Percentiles rank a stretch among this genome's conserved stretches.
Evolutionary conservation across 2,797 vertebrate species (phyloP).

Genomic region (Lagothrix lagotricha): DNA sequence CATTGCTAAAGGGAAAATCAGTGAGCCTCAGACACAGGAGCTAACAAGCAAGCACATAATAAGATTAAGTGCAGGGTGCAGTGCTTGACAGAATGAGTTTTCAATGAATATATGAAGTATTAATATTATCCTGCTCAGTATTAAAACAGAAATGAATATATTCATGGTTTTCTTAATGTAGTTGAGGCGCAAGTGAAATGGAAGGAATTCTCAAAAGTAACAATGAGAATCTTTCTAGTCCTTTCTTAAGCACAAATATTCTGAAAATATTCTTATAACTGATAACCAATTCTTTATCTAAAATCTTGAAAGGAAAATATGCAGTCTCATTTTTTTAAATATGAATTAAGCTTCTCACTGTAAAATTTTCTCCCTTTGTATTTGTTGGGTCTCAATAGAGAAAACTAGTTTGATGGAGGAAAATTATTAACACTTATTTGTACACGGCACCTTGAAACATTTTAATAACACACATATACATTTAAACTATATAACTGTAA

Average conservation of each 20-base stretch:
- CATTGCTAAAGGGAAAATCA: not conserved
- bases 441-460: not conserved
- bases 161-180: not conserved
- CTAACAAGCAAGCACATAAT: not conserved
- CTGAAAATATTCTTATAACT: not conserved
- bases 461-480: not conserved
- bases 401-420: not conserved
- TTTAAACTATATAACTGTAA: not conserved
- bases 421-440: not conserved
- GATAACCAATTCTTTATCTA: not conserved
- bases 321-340: not conserved
- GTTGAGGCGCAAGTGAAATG: not conserved
- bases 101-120: not conserved
- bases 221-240: not conserved
- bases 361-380: not conserved
- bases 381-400: not conserved
- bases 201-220: not conserved
- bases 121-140: not conserved
- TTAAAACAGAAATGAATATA: not conserved
- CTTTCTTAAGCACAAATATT: not conserved
- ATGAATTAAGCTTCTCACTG: not conserved
- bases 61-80: not conserved
- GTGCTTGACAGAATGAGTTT: not conserved
- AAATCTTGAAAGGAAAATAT: not conserved
- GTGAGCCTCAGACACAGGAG: not conserved